These are phyloP conservation scores for Thecocarcelia acutangulata DNA, from an alignment of 2,888 invertebrate species.

Conservation along the genomic window DNA sequence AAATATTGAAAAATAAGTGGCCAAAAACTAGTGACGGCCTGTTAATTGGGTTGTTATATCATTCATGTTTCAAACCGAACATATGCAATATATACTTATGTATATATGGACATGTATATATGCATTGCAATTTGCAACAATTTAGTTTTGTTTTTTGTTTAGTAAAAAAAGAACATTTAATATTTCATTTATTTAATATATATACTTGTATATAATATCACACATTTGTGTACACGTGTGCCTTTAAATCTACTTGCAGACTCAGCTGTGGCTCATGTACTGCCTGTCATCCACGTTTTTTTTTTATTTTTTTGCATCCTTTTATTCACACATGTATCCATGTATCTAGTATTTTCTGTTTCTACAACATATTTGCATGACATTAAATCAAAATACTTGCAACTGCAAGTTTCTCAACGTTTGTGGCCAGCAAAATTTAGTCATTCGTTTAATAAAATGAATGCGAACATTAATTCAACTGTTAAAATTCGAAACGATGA, in stretches of 20 bases:
- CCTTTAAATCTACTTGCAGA: too few species aligned
- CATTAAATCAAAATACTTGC: background rate
- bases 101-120: too few species aligned
- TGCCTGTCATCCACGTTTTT: constrained; percentile 6
- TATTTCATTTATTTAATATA: too few species aligned
- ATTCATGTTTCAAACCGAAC: constrained; percentile 3
- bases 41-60: background rate
- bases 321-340: background rate
- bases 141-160: too few species aligned
- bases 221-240: too few species aligned
- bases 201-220: too few species aligned
- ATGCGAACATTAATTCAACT: constrained; percentile 14
- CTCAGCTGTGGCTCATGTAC: background rate
- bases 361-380: constrained; percentile 15
- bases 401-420: background rate
- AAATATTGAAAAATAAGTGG: background rate
- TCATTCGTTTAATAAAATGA: constrained; percentile 21
- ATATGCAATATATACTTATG: too few species aligned
- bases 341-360: background rate
- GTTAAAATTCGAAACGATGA: background rate
- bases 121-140: too few species aligned
- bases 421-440: background rate
- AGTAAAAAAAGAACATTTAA: too few species aligned
- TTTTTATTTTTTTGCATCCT: background rate
- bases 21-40: background rate